Evolutionary conservation across 2,888 invertebrate genomes (phyloP), one percentile per base, ranked within the genome.

Genomic region (Elmis aenea): DNA sequence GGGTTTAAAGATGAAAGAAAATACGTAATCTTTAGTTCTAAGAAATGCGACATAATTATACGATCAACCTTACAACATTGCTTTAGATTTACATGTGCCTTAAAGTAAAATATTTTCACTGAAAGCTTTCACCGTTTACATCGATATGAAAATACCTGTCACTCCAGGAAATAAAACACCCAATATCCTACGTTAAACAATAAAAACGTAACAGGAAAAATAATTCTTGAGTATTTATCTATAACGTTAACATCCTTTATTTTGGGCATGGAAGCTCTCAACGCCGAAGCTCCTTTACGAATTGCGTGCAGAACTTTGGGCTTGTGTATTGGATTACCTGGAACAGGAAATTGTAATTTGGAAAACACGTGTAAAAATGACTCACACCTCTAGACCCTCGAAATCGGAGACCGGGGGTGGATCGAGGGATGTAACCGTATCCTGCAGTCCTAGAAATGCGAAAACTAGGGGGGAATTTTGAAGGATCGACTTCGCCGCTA

Each of bases 161-260:
- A 81, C 71, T 82, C 81, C 52, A 85, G 73, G 57, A 88, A 81
- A 66, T 93, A 93, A 70, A 94, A 95, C 55, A 86, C 80, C 95
- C 95, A 97, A 68, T 97, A 97, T 53, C 89, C 83, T 22, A 87
- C 83, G 67, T 97, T 97, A 73, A 97, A 97, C 51, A 94, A 72
- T 59, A 95, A 79, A 68, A 97, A 97, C 54, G 94, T 85, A 46
- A 96, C 85, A 0, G 97, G 97, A 67, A 97, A 97, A 46, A 95
- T 78, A 58, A 97, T 83, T 53, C 97, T 77, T 18, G 95, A 95
- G 68, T 95, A 95, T 59, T 95, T 95, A 71, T 97, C 97, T 60
- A 97, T 96, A 51, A 95, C 83, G 68, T 97, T 97, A 42, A 97
- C 95, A 69, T 97, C 95, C 57, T 93, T 86, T 52, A 97, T 93